Evolutionary conservation across 2,113 vertebrate genomes (phyloP), one percentile per base, ranked within the genome.

Genomic region (Sceloporus undulatus): DNA sequence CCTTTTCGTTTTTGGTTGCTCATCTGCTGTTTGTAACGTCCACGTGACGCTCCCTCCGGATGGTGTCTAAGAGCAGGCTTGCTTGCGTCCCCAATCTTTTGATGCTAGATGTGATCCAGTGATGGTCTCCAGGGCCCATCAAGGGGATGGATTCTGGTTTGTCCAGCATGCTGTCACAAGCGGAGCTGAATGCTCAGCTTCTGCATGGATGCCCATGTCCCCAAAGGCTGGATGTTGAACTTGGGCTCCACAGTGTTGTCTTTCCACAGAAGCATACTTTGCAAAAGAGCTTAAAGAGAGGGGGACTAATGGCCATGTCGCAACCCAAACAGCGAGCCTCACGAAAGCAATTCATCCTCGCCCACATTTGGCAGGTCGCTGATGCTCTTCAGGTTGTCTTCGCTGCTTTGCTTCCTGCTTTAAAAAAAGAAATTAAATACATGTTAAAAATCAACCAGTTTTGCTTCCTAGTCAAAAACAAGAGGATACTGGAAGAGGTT

Each of bases 361-460:
- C 97, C 98, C 82, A 96, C 96, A 1, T 97, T 97, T 93, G 98
- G 97, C 92, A 97, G 96, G 82, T 98, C 97, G n/a, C 96, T 93
- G 81, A 95, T 97, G 83, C 95, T 97, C 91, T 90, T 97, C 90
- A 97, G 92, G 81, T 97, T 96, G 71, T 99, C 98, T 87, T 97
- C 97, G 1, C 98, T 98, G 96, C 97, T 97, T 95, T 98, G 98
- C 92, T 98, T 98, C 97, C 98, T 99, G 96, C 93, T 97, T 91
- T 82, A 91, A 91, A 88, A 91, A 88, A 90, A 94, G 87, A 96
- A 94, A 95, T 81, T 90, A 84, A 77, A 74, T 0, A 40, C 2
- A 0, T 1, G 81, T 91, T 86, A 80, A 79, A 18, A n/a, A 27
- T 3, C 1, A 9, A 62, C 10, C 48, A 4, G 18, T 82, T 77